Percentiles rank a stretch among this genome's conserved stretches.
Conservation (phyloP, 2,888 invertebrate species). For the Drymonia ruficornis region DNA sequence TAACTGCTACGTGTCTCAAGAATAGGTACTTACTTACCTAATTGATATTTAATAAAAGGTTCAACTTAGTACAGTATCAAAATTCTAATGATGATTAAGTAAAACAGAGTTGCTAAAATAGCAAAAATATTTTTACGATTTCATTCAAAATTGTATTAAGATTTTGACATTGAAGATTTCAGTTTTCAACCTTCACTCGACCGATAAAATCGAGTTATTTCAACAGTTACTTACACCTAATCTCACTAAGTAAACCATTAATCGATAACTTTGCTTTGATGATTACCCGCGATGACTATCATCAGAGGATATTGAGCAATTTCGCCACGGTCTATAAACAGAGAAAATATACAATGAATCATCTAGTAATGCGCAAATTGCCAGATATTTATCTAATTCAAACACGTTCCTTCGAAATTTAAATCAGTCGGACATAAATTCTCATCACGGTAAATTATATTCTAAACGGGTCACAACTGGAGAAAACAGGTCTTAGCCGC, state of each 20-base stretch:
- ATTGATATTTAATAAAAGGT: too few relatives aligned
- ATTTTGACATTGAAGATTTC: constrained; percentile 3
- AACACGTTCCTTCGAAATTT: too few relatives aligned
- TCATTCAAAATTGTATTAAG: too few relatives aligned
- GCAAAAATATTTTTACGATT: too few relatives aligned
- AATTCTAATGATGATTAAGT: too few relatives aligned
- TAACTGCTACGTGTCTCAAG: too few relatives aligned
- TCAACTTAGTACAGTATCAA: too few relatives aligned
- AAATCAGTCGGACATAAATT: too few relatives aligned
- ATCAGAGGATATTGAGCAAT: constrained; percentile 7
- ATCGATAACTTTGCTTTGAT: constrained; percentile 6
- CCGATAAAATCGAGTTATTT: constrained; percentile 3
- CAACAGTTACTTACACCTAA: background rate
- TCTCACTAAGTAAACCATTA: background rate
- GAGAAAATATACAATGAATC: constrained; percentile 1
- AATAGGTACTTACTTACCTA: too few relatives aligned
- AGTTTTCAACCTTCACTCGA: constrained; percentile 11
- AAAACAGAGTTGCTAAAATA: too few relatives aligned
- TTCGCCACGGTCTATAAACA: background rate
- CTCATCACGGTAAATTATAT: too few relatives aligned
- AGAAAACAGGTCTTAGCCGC: constrained; percentile 14
- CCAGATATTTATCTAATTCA: too few relatives aligned
- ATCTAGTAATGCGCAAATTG: background rate
- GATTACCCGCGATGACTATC: constrained; percentile 1
- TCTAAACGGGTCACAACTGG: constrained; percentile 1